phyloP scores from a whole-genome alignment of 64 coral and sea anemone genomes.

The Acropora tenuis region DNA sequence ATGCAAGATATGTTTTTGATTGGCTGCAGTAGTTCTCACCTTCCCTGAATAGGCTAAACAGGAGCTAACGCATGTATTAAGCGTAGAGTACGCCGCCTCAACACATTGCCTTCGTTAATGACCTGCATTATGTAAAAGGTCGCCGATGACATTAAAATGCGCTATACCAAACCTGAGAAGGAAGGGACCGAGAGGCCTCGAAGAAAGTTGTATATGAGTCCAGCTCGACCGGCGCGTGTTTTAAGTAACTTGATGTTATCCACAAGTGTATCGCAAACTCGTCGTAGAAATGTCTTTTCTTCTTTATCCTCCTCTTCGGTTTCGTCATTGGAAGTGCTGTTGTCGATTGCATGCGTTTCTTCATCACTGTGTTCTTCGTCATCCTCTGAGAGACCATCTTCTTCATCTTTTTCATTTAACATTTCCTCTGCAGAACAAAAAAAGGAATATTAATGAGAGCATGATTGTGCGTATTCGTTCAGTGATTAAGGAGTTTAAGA shows the following conservation, averaged over 20 bases:
- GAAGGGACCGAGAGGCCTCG: conserved; percentile 15
- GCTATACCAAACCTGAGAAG: neutral
- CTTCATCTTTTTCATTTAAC: too few relatives aligned
- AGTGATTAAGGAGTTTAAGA: too few relatives aligned
- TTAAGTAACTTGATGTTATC: conserved; percentile 26
- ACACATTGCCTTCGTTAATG: too few relatives aligned
- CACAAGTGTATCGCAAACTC: neutral
- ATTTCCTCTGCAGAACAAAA: neutral
- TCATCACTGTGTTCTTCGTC: conserved; percentile 37
- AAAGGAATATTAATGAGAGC: too few relatives aligned
- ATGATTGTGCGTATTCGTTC: too few relatives aligned
- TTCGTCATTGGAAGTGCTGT: neutral
- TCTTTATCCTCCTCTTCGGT: neutral
- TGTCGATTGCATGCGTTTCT: too few relatives aligned
- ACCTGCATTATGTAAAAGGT: too few relatives aligned
- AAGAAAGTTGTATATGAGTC: conserved; percentile 48
- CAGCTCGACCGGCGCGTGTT: conserved; percentile 45
- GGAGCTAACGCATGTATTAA: too few relatives aligned
- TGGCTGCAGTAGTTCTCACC: too few relatives aligned
- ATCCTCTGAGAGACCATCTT: neutral
- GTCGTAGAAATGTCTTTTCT: neutral
- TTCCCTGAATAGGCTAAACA: too few relatives aligned
- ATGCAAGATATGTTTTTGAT: too few relatives aligned
- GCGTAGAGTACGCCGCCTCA: too few relatives aligned
- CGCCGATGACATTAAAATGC: neutral